Percentiles rank a stretch among this genome's conserved stretches.
These are phyloP conservation scores for Argentina silus DNA, from an alignment of 2,797 vertebrate genomes.

Conservation along the genomic window DNA sequence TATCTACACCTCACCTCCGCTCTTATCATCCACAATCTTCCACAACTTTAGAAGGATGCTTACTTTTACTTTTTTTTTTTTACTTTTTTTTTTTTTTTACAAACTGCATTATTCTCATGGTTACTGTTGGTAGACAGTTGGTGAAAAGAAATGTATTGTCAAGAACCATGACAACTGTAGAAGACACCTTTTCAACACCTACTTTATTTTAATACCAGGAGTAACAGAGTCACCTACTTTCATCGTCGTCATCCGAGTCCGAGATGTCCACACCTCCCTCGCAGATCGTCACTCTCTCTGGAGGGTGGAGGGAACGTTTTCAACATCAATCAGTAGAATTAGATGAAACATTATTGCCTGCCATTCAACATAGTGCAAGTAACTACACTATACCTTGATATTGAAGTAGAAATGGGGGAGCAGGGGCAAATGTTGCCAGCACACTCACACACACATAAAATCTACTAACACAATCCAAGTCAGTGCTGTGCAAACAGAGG, in stretches of 20 bases:
- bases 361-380: no score
- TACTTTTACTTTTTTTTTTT: not conserved
- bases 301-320: constrained; percentile 24
- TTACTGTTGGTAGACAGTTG: not conserved
- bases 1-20: constrained; percentile 10
- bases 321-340: not conserved
- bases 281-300: constrained; percentile 85
- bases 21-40: not conserved
- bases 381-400: no score
- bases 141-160: not conserved
- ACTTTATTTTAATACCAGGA: no score
- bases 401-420: no score
- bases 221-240: constrained; percentile 79
- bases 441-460: not conserved
- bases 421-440: no score
- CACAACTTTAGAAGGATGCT: not conserved
- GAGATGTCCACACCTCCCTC: constrained; percentile 91
- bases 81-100: constrained; percentile 2
- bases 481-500: not conserved
- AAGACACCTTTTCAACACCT: no score
- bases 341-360: not conserved
- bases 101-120: not conserved
- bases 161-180: not conserved
- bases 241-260: constrained; percentile 94
- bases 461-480: no score